Conservation (phyloP, 2,888 invertebrate species). For the Leptopilina myrica region DNA sequence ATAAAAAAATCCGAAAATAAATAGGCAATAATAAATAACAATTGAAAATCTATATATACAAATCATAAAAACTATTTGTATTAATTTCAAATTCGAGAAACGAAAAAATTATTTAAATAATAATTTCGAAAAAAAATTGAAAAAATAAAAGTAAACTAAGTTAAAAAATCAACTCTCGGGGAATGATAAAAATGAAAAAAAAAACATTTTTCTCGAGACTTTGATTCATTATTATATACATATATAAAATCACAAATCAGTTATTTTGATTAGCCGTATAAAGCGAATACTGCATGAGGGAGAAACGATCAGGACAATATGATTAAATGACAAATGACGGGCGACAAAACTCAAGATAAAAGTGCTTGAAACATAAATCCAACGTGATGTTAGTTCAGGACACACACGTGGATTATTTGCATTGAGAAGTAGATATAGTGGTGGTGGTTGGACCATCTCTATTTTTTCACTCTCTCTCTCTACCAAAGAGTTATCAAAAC, state of each 20-base stretch:
- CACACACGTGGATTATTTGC: conserved; percentile 69
- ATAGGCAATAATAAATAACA: no score
- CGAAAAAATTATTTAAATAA: no score
- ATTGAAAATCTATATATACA: no score
- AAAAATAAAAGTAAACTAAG: background rate
- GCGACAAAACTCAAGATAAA: conserved; percentile 27
- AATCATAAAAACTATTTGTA: no score
- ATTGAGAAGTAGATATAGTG: conserved; percentile 48
- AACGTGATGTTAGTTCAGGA: conserved; percentile 32
- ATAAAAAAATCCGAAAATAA: no score
- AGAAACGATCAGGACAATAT: conserved; percentile 23
- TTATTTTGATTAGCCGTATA: conserved; percentile 10
- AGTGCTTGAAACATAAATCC: conserved; percentile 32
- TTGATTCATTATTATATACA: background rate
- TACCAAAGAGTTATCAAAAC: conserved; percentile 66
- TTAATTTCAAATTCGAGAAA: no score
- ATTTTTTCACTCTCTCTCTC: conserved; percentile 52
- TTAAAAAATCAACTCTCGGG: background rate
- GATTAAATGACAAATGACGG: conserved; percentile 32
- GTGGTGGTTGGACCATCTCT: conserved; percentile 59
- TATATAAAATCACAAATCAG: conserved; percentile 3
- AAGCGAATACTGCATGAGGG: background rate
- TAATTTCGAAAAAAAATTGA: background rate
- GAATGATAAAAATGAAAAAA: background rate
- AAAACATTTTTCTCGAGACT: background rate